Percentiles rank a stretch among this genome's conserved stretches.
Conservation (phyloP, 2,888 invertebrate species). For the Sisyra terminalis region DNA sequence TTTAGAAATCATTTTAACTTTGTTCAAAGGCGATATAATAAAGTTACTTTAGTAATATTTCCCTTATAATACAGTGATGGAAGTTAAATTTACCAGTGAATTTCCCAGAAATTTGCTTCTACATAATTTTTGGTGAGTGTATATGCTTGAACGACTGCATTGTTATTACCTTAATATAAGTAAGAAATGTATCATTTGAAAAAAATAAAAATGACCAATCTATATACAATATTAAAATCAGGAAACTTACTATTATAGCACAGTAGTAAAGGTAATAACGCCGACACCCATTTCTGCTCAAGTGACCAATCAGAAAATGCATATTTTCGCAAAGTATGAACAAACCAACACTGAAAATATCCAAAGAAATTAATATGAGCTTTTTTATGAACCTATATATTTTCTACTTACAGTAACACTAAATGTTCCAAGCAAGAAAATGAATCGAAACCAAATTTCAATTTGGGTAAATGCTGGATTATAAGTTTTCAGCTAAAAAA, state of each 20-base stretch:
- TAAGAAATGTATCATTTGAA: too few species aligned
- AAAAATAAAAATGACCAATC: slow-evolving; percentile 3
- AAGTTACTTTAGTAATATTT: too few species aligned
- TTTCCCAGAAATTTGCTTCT: too few species aligned
- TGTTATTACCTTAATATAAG: too few species aligned
- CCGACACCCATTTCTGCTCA: slow-evolving; percentile 92
- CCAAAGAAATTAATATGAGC: slow-evolving; percentile 9
- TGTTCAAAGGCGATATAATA: too few species aligned
- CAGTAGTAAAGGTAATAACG: slow-evolving; percentile 70
- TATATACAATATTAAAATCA: neutral
- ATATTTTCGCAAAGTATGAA: slow-evolving; percentile 74
- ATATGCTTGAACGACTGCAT: too few species aligned
- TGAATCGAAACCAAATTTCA: slow-evolving; percentile 93
- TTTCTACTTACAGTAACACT: slow-evolving; percentile 58
- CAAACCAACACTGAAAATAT: slow-evolving; percentile 75
- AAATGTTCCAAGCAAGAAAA: slow-evolving; percentile 79
- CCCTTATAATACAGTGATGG: too few species aligned
- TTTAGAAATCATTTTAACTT: too few species aligned
- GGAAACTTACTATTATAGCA: slow-evolving; percentile 73
- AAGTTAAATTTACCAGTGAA: too few species aligned
- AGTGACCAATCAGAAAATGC: slow-evolving; percentile 89
- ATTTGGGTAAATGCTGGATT: slow-evolving; percentile 93
- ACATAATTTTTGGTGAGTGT: too few species aligned
- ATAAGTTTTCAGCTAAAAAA: slow-evolving; percentile 81
- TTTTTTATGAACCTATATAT: slow-evolving; percentile 8